A percentile compares a stretch with the other conserved stretches of the same genome.
Evolutionary conservation across 2,888 invertebrate species (phyloP).

Genomic region (Brenthis ino): DNA sequence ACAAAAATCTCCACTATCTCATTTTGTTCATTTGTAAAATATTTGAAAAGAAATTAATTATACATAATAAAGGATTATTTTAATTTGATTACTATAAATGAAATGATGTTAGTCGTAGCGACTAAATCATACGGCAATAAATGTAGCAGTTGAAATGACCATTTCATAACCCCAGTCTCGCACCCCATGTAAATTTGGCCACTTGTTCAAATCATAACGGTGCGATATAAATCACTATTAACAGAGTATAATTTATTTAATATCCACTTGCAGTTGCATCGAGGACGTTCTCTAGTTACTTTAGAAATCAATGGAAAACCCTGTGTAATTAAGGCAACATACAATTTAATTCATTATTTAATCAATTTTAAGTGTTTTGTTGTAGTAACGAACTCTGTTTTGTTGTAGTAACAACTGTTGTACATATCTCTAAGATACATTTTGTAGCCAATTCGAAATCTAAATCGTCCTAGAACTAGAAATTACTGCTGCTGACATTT

Average conservation of each 20-base stretch:
- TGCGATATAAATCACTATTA: constrained; percentile 78
- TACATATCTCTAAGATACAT: not conserved
- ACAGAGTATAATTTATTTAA: constrained; percentile 77
- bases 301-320: constrained; percentile 20
- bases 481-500: constrained; percentile 29
- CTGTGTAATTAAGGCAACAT: constrained; percentile 7
- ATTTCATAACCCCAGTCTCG: constrained; percentile 42
- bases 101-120: not conserved
- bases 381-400: not conserved
- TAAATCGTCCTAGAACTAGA: constrained; percentile 4
- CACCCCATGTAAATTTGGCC: constrained; percentile 63
- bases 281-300: constrained; percentile 31
- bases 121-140: constrained; percentile 12
- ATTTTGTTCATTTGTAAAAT: too few species aligned
- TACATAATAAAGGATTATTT: too few species aligned
- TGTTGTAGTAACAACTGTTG: too few species aligned
- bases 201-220: constrained; percentile 79
- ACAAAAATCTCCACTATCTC: too few species aligned
- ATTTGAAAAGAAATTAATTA: too few species aligned
- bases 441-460: constrained; percentile 13
- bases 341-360: constrained; percentile 1
- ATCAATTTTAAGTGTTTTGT: not conserved
- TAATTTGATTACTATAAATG: too few species aligned
- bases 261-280: constrained; percentile 66
- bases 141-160: constrained; percentile 26